Base-by-base conservation (phyloP, 1,140 invertebrate genomes). In the Himalopsyche phryganea region DNA sequence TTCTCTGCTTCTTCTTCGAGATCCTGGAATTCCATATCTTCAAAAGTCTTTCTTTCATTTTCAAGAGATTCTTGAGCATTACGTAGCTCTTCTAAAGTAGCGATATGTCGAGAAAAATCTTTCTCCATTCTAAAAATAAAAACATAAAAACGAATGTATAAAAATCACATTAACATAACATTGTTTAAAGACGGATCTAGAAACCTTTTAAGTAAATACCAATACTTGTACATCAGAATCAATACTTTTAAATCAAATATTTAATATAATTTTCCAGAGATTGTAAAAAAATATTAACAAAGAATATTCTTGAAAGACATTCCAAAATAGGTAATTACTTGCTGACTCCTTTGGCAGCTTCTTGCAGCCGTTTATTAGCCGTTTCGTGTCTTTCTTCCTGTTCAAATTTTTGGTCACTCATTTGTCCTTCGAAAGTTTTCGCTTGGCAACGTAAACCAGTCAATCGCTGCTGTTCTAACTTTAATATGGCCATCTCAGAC, bases 11-110 rank as follows among this genome's bases (percentile, higher is more conserved):
- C 90, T 67, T 91, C 90, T 75, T 97, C 94, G 53, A 96, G 80
- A 71, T 96, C 90, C 68, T 92, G 90, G 73, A 96, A 97, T 73
- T 97, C 94, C 13, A 94, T 76, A 71, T 96, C 93, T 73, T 97
- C 94, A 69, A 90, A 96, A 28, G 87, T 82, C 78, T 93, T 89
- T 7, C 81, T 81, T 65, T 90, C 87, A 55, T 84, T 85, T 53
- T 89, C 87, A 13, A 89, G 67, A 1, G 81, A 74, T 55, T 90
- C 86, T 60, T 85, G 84, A 17, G 86, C 80, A 54, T 83, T 78
- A 50, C 83, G 71, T 35, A 84, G 73, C 63, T 84, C 81, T 66
- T 84, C 83, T 7, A 85, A 67, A 0, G 81, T 80, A 2, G 76
- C 72, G 19, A 78, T 72, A 38, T 82, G 80, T 40, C 77, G 71